Evolutionary conservation across 2,888 invertebrate genomes (phyloP).

Genomic region (Eupithecia abbreviata): DNA sequence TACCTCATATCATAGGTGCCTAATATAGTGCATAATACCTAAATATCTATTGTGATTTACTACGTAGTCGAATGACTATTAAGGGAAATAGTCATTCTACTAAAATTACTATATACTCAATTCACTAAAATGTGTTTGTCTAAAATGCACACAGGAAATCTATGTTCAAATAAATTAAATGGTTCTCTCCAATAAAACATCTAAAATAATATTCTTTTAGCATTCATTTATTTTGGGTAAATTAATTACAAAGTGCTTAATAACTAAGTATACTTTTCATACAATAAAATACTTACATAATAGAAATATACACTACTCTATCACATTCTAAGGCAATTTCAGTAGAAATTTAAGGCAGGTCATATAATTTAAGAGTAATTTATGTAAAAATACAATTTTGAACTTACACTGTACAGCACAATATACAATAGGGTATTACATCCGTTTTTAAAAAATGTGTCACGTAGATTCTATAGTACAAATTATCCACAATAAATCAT

Average conservation of each 20-base stretch:
- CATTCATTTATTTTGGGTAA: constrained; percentile 70
- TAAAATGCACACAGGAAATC: background rate
- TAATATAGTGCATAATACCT: background rate
- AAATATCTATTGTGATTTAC: background rate
- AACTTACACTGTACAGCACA: background rate
- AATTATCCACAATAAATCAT: too few relatives aligned
- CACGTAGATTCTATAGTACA: too few relatives aligned
- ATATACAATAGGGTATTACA: background rate
- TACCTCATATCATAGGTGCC: background rate
- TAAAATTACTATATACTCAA: too few relatives aligned
- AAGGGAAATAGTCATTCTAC: too few relatives aligned
- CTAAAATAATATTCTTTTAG: constrained; percentile 12
- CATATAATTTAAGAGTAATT: background rate
- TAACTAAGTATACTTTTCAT: constrained; percentile 44
- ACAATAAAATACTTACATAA: constrained; percentile 52
- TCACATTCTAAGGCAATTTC: constrained; percentile 71
- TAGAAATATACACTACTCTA: constrained; percentile 70
- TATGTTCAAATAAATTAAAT: background rate
- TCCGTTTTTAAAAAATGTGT: too few relatives aligned
- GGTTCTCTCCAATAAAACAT: background rate
- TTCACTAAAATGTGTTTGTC: background rate
- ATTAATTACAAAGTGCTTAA: constrained; percentile 66
- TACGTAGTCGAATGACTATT: background rate
- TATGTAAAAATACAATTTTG: background rate
- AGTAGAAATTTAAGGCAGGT: constrained; percentile 35